Evolutionary conservation across 2,113 vertebrate genomes (phyloP), one percentile per base, ranked within the genome.

Genomic region (Podarcis raffonei): DNA sequence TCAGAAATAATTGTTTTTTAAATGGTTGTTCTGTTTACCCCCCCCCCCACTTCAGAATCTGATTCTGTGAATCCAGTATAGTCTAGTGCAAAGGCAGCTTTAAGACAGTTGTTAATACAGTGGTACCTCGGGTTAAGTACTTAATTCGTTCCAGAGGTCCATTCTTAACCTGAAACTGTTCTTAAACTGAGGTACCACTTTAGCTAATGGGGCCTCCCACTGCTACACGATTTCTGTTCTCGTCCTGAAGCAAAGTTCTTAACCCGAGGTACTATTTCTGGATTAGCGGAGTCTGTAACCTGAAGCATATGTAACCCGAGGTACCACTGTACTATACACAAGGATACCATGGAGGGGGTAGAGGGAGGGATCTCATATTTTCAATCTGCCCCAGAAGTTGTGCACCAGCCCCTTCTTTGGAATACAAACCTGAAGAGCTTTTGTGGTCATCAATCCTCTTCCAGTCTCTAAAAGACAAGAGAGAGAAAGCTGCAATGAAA

Each of bases 371-470:
- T 90, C 65, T 9, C 86, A 72, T 90, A 89, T 57, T 86, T 53
- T 89, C n/a, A 37, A 18, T 25, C 37, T 27, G 71, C 8, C 6
- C 27, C n/a, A 48, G 81, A 74, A 48, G 4, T 32, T 68, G 3
- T 39, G 15, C 8, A 90, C 7, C 0, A 32, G 57, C 0, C 80
- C 18, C 25, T 18, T 13, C 86, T 23, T 42, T 83, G 8, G 18
- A 88, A 1, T 25, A 92, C 97, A 88, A 87, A 99, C 99, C 97
- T 95, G 95, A 35, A 99, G 88, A 1, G 91, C 37, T 83, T 90
- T 95, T 30, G 94, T 96, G 89, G 97, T 90, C 97, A 98, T 98
- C 86, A 99, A 90, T n/a, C 99, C 99, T 96, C 99, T 97, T 89
- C 98, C 98, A 3, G 98, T 98, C 91, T 92, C 99, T 99, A 93